Conservation (phyloP, 1,140 invertebrate genomes). For the Cydia pomonella region DNA sequence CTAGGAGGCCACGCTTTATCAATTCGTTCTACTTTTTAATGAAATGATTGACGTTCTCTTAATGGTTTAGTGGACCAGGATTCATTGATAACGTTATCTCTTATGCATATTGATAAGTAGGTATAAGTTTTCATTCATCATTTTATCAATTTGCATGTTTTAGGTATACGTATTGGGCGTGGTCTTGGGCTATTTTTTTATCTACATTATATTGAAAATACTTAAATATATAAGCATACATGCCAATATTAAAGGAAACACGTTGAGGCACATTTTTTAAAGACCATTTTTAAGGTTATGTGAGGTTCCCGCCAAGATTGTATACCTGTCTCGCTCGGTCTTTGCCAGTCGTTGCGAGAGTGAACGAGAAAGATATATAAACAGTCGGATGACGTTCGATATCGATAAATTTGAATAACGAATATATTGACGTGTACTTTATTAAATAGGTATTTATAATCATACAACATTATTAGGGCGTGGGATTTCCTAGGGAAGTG, state of each 20-base stretch:
- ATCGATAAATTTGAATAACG: conserved; percentile 29
- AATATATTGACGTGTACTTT: conserved; percentile 3
- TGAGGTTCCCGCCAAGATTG: neutral
- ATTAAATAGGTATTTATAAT: neutral
- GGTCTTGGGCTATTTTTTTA: neutral
- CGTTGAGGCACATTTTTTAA: neutral
- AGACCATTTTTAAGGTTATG: conserved; percentile 13
- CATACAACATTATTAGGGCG: no score
- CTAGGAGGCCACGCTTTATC: conserved; percentile 17
- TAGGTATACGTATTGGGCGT: neutral
- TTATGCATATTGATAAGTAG: neutral
- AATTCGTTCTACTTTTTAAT: conserved; percentile 18
- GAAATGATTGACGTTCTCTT: neutral
- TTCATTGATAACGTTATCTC: neutral
- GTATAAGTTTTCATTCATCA: neutral
- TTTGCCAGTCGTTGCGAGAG: neutral
- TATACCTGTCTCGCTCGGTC: neutral
- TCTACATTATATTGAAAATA: neutral
- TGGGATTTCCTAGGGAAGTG: no score
- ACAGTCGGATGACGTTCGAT: neutral
- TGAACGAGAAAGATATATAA: conserved; percentile 19
- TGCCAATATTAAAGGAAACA: neutral
- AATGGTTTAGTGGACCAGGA: neutral
- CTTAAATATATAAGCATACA: neutral
- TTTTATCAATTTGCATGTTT: neutral